Conservation (phyloP, 2,797 vertebrate genomes). For the Saxicola maurus region DNA sequence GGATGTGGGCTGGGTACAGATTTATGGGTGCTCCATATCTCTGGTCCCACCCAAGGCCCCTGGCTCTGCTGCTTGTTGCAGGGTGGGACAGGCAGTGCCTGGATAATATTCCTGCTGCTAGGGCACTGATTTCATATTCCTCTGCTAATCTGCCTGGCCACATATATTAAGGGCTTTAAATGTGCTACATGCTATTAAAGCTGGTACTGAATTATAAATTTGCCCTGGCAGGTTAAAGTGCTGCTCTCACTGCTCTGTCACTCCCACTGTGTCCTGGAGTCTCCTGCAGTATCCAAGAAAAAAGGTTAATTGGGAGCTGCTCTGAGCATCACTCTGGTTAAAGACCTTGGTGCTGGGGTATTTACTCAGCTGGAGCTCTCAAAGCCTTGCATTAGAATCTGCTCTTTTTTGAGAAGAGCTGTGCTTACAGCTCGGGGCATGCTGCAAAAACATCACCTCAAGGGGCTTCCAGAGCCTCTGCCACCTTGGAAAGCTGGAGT, state of each 20-base stretch:
- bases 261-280: neutral
- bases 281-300: neutral
- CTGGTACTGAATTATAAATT: neutral
- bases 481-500: neutral
- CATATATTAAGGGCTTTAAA: neutral
- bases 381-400: neutral
- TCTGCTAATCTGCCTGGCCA: neutral
- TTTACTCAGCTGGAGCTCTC: neutral
- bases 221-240: neutral
- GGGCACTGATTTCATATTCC: neutral
- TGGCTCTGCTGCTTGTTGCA: neutral
- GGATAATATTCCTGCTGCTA: neutral
- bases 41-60: neutral
- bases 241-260: neutral
- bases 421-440: neutral
- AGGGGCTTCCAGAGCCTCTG: neutral
- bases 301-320: neutral
- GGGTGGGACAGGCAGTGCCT: neutral
- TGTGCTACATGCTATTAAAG: slow-evolving; percentile 8
- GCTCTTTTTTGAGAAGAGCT: neutral
- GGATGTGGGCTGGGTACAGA: neutral
- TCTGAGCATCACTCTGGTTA: neutral
- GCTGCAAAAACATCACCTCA: neutral
- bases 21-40: neutral
- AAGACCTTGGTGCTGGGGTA: neutral